Conservation (phyloP, 2,797 vertebrate genomes). For the Muscicapa striata region DNA sequence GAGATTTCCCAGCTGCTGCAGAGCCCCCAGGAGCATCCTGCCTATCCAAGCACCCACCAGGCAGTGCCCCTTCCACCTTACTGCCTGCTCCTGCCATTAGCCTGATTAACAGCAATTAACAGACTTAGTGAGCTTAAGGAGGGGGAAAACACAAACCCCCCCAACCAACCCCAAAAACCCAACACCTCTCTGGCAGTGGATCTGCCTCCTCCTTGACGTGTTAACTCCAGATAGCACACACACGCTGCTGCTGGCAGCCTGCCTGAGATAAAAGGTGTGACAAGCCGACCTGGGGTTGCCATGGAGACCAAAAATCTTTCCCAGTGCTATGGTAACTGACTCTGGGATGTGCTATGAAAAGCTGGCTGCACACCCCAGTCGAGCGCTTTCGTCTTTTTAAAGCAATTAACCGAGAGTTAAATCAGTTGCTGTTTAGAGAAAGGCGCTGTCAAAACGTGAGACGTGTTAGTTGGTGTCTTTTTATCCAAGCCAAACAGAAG, state of each 20-base stretch:
- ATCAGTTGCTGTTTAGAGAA: conserved; percentile 57
- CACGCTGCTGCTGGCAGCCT: conserved; percentile 35
- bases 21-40: neutral
- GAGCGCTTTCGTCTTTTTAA: conserved; percentile 64
- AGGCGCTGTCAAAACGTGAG: neutral
- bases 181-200: neutral
- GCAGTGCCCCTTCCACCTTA: neutral
- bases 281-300: conserved; percentile 74
- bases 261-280: conserved; percentile 69
- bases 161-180: neutral
- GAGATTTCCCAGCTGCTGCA: neutral
- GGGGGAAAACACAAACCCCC: accelerated
- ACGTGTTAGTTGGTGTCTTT: neutral
- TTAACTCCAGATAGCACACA: conserved; percentile 55
- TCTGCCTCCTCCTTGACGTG: neutral
- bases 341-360: conserved; percentile 67
- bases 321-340: conserved; percentile 75
- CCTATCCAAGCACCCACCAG: neutral
- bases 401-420: conserved; percentile 61
- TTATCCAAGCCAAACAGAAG: neutral
- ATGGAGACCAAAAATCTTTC: conserved; percentile 74
- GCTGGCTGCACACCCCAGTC: conserved; percentile 58
- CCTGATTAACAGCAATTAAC: neutral
- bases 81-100: neutral
- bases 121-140: neutral